Percentiles rank a stretch among this genome's conserved stretches.
These are phyloP conservation scores for Daubentonia madagascariensis DNA, from an alignment of 2,113 vertebrate species.

Conservation along the genomic window DNA sequence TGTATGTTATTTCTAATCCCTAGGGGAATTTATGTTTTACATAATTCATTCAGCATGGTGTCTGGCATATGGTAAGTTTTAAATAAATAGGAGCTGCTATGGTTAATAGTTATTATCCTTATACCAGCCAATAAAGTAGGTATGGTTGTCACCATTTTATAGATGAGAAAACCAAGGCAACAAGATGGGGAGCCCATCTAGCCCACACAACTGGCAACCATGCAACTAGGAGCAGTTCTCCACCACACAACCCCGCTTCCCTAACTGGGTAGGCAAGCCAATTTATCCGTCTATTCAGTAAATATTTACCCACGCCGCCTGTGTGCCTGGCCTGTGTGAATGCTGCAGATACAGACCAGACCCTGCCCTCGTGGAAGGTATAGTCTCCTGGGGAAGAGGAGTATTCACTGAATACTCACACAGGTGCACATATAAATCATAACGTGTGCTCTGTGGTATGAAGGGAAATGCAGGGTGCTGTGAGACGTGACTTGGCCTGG, in stretches of 20 bases:
- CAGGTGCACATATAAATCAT: neutral
- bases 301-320: rapidly evolving
- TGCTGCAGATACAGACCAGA: rapidly evolving
- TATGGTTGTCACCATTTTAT: neutral
- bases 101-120: neutral
- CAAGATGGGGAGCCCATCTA: neutral
- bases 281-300: neutral
- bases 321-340: neutral
- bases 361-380: neutral
- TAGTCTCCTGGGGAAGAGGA: neutral
- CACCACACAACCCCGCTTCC: rapidly evolving
- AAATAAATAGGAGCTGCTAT: neutral
- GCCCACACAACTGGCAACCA: neutral
- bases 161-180: neutral
- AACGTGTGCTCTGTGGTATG: neutral
- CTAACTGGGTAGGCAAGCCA: rapidly evolving
- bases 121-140: neutral
- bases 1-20: neutral
- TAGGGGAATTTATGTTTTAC: neutral
- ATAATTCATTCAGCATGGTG: neutral
- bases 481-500: neutral
- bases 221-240: neutral
- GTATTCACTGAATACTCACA: neutral
- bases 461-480: neutral
- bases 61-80: neutral